Percentiles rank a stretch among this genome's conserved stretches.
Conservation (phyloP, 2,888 invertebrate genomes). For the Plebejus anna region DNA sequence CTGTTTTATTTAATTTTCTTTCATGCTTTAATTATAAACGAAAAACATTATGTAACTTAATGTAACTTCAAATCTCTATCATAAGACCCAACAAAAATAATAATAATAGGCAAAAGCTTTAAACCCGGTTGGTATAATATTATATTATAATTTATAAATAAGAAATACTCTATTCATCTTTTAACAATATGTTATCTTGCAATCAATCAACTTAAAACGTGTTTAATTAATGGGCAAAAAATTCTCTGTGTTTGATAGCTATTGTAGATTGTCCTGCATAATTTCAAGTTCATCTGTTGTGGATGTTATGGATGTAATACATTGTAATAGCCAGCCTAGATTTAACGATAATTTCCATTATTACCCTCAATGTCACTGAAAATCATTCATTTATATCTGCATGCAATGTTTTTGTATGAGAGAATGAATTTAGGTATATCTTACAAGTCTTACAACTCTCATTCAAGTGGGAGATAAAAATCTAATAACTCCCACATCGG, state of each 20-base stretch:
- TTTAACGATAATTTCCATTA: slow-evolving; percentile 36
- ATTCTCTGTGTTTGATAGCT: neutral
- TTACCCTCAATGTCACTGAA: slow-evolving; percentile 48
- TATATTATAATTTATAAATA: neutral
- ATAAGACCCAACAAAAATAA: too few relatives aligned
- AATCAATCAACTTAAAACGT: neutral
- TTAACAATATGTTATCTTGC: neutral
- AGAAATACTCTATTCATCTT: neutral
- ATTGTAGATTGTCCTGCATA: slow-evolving; percentile 1
- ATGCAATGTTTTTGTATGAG: slow-evolving; percentile 29
- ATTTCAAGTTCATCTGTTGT: slow-evolving; percentile 2
- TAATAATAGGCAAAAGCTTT: too few relatives aligned
- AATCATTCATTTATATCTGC: slow-evolving; percentile 30
- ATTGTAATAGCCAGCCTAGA: slow-evolving; percentile 30
- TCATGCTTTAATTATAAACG: too few relatives aligned
- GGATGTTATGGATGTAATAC: neutral
- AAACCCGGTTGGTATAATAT: too few relatives aligned
- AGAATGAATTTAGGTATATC: neutral
- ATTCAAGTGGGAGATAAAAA: too few relatives aligned
- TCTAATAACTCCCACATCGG: too few relatives aligned
- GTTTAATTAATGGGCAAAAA: neutral
- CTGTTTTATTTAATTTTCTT: neutral
- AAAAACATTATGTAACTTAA: too few relatives aligned
- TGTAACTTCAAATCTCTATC: too few relatives aligned
- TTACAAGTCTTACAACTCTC: neutral